Conservation (phyloP, 2,888 invertebrate species). For the Rhodophaea formosa region DNA sequence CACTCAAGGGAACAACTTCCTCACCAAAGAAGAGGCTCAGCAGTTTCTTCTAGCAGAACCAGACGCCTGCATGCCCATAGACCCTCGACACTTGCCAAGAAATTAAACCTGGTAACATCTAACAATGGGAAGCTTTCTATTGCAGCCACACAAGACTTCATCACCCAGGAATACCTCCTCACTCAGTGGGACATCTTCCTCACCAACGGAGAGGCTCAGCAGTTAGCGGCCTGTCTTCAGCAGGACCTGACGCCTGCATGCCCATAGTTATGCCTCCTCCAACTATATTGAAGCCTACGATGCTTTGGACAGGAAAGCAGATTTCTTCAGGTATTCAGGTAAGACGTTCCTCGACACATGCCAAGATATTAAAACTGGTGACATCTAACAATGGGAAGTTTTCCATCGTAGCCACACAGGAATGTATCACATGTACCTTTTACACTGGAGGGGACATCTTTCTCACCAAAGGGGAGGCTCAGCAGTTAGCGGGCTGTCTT, state of each 20-base stretch:
- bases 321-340: conserved; percentile 81
- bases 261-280: conserved; percentile 93
- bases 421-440: too few relatives aligned
- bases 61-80: conserved; percentile 86
- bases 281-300: conserved; percentile 92
- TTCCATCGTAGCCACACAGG: conserved; percentile 98
- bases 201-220: conserved; percentile 85
- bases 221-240: conserved; percentile 89
- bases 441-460: conserved; percentile 95
- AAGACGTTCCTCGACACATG: conserved; percentile 68
- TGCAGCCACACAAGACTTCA: conserved; percentile 99
- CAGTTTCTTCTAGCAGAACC: too few relatives aligned
- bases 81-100: too few relatives aligned
- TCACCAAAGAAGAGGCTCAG: too few relatives aligned
- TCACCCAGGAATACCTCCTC: conserved; percentile 96
- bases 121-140: conserved; percentile 98
- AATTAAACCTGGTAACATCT: conserved; percentile 97
- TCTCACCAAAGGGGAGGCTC: conserved; percentile 85
- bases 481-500: conserved; percentile 90
- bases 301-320: conserved; percentile 99
- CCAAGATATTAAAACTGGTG: conserved; percentile 96
- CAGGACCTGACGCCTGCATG: conserved; percentile 87
- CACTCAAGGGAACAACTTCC: too few relatives aligned
- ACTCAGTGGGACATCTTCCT: conserved; percentile 97
- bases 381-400: conserved; percentile 99